These are phyloP conservation scores for Colletes gigas DNA, from an alignment of 1,140 invertebrate species.

Conservation along the genomic window DNA sequence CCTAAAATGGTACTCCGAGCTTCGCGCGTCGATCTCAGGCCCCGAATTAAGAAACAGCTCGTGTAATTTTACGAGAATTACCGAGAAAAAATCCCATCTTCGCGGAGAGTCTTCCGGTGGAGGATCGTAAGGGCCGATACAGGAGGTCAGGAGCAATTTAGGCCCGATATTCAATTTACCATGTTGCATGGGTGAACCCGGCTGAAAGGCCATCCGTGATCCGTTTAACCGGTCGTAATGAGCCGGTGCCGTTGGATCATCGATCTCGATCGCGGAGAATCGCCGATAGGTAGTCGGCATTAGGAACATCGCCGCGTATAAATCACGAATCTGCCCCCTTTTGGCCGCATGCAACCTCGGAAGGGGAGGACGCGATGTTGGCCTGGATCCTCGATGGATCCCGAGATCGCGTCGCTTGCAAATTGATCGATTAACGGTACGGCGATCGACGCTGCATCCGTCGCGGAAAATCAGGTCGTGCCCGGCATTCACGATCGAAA, in stretches of 20 bases:
- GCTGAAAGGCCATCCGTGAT: neutral
- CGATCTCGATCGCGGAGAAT: conserved; percentile 31
- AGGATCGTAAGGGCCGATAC: too few relatives aligned
- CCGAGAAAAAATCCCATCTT: too few relatives aligned
- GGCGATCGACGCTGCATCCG: conserved; percentile 41
- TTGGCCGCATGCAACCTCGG: neutral
- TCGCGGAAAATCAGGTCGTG: conserved; percentile 36
- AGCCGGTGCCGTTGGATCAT: conserved; percentile 36
- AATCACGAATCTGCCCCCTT: conserved; percentile 29
- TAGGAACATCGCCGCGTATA: conserved; percentile 31
- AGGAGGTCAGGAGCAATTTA: too few relatives aligned
- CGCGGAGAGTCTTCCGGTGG: too few relatives aligned
- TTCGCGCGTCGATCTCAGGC: too few relatives aligned
- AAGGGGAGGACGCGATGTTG: conserved; percentile 34
- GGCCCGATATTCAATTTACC: too few relatives aligned
- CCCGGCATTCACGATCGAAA: neutral
- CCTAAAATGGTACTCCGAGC: too few relatives aligned
- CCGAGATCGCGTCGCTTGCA: conserved; percentile 38
- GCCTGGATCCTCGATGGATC: conserved; percentile 34
- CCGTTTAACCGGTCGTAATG: conserved; percentile 16
- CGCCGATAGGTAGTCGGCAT: conserved; percentile 17
- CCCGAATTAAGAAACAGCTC: too few relatives aligned
- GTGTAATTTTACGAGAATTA: too few relatives aligned
- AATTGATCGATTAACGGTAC: conserved; percentile 70
- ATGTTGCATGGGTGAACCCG: neutral